Conservation (phyloP, 2,888 invertebrate species). For the Catocala sponsa region DNA sequence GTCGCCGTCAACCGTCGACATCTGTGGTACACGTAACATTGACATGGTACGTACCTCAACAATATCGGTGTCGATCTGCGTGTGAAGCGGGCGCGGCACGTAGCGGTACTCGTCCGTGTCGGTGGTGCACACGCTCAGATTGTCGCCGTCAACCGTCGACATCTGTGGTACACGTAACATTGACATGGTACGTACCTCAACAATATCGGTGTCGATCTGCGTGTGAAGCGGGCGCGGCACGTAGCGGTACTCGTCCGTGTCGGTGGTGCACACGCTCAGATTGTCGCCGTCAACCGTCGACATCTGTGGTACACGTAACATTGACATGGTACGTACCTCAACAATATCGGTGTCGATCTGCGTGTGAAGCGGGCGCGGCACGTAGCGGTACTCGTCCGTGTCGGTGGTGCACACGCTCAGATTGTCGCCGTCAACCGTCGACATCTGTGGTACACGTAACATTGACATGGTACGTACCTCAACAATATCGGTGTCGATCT, state of each 20-base stretch:
- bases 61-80: constrained; percentile 11
- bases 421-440: constrained; percentile 73
- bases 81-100: constrained; percentile 34
- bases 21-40: too few relatives aligned
- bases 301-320: too few relatives aligned
- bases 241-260: constrained; percentile 71
- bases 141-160: constrained; percentile 70
- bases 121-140: constrained; percentile 74
- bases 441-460: too few relatives aligned
- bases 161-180: not conserved
- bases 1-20: constrained; percentile 69
- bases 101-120: constrained; percentile 73
- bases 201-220: constrained; percentile 8
- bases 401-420: constrained; percentile 76
- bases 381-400: constrained; percentile 69
- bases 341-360: constrained; percentile 9
- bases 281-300: constrained; percentile 72
- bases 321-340: constrained; percentile 10
- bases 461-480: constrained; percentile 9
- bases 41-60: constrained; percentile 10
- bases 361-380: constrained; percentile 30
- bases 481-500: constrained; percentile 9
- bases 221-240: constrained; percentile 33
- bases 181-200: constrained; percentile 10
- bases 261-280: constrained; percentile 74